A percentile compares a stretch with the other conserved stretches of the same genome.
Conservation (phyloP, 2,888 invertebrate genomes). For the Hartigia nigra region DNA sequence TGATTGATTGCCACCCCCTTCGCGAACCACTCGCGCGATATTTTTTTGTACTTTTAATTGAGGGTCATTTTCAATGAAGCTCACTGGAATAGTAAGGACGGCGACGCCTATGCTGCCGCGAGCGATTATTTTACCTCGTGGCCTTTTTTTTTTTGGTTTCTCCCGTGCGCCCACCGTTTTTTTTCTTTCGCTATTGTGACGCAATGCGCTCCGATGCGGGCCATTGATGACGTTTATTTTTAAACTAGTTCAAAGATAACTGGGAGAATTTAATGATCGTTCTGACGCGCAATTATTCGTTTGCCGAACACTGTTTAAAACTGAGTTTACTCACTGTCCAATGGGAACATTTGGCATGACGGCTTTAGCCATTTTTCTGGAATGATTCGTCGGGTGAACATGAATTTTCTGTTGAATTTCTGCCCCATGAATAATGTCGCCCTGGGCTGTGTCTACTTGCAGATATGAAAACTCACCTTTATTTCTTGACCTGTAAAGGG, state of each 20-base stretch:
- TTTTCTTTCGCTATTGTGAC: background rate
- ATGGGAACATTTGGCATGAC: background rate
- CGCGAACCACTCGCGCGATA: slow-evolving; percentile 21
- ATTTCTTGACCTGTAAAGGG: background rate
- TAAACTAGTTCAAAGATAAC: background rate
- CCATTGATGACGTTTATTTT: background rate
- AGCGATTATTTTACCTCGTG: background rate
- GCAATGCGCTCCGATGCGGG: background rate
- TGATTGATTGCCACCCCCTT: slow-evolving; percentile 42
- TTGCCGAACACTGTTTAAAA: background rate
- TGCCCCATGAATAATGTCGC: background rate
- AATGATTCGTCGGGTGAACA: background rate
- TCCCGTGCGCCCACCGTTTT: background rate
- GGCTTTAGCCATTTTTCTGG: background rate
- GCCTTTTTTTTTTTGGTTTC: background rate
- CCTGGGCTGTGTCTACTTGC: background rate
- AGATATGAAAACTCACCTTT: background rate
- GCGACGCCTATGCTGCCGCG: background rate
- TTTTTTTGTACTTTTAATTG: slow-evolving; percentile 38
- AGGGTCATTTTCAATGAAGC: slow-evolving; percentile 42
- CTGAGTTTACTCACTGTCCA: background rate
- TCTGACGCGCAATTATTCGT: background rate
- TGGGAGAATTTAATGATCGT: background rate
- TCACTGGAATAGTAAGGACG: background rate
- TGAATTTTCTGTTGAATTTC: background rate